These are phyloP conservation scores for Melanotaenia trifasciata DNA, from an alignment of 2,797 vertebrate genomes.

Conservation along the genomic window DNA sequence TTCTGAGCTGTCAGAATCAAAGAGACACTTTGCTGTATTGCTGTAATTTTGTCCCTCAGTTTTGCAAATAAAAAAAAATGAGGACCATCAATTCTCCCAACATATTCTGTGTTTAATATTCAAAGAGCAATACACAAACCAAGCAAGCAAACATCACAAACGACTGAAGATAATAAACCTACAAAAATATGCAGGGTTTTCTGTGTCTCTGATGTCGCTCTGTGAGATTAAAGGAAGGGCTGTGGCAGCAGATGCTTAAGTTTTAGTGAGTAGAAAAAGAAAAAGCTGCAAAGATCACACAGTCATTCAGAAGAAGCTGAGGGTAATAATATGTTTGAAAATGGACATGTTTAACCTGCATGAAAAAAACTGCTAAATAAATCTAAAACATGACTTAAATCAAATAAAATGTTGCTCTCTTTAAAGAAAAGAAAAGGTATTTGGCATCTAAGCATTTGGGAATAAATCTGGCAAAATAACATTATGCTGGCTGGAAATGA, in stretches of 20 bases:
- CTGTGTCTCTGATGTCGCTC: slow-evolving; percentile 29
- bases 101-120: slow-evolving; percentile 50
- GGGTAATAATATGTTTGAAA: slow-evolving; percentile 19
- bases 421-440: slow-evolving; percentile 27
- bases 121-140: slow-evolving; percentile 18
- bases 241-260: slow-evolving; percentile 35
- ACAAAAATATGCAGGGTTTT: slow-evolving; percentile 33
- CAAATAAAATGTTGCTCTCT: slow-evolving; percentile 21
- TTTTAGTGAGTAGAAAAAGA: slow-evolving; percentile 23
- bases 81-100: slow-evolving; percentile 30
- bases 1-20: slow-evolving; percentile 37
- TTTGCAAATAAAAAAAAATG: slow-evolving; percentile 47
- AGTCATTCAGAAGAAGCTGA: slow-evolving; percentile 21
- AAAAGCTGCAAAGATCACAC: slow-evolving; percentile 36
- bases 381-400: slow-evolving; percentile 27
- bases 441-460: background rate
- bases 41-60: slow-evolving; percentile 19
- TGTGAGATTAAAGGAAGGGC: slow-evolving; percentile 53
- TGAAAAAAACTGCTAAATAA: slow-evolving; percentile 29
- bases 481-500: background rate
- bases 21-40: slow-evolving; percentile 15
- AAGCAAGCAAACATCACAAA: slow-evolving; percentile 32
- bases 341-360: slow-evolving; percentile 40
- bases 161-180: slow-evolving; percentile 17
- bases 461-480: background rate